These are phyloP conservation scores for Antidorcas marsupialis DNA, from an alignment of 2,113 vertebrate genomes.

Conservation along the genomic window DNA sequence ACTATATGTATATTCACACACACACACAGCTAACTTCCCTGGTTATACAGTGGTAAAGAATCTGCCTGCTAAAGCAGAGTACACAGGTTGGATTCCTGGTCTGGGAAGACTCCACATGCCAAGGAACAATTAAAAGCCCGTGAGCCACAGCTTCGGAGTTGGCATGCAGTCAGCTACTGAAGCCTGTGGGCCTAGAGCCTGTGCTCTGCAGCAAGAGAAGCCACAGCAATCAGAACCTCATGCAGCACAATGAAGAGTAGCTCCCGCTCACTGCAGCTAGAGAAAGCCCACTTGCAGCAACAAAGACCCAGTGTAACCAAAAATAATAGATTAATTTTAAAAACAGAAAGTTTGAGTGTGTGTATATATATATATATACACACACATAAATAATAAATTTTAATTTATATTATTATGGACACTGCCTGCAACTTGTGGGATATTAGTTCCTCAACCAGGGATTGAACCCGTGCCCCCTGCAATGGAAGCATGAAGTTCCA, in stretches of 20 bases:
- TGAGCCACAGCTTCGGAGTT: background rate
- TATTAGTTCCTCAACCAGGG: background rate
- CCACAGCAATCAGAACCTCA: background rate
- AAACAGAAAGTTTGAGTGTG: background rate
- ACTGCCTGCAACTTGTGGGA: background rate
- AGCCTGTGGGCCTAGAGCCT: background rate
- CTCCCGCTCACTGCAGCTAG: background rate
- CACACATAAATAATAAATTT: background rate
- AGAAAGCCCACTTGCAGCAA: background rate
- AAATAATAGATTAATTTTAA: background rate
- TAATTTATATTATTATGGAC: background rate
- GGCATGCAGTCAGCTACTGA: background rate
- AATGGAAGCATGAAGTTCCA: background rate
- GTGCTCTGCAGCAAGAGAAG: background rate
- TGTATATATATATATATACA: rapidly evolving
- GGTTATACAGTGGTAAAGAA: background rate
- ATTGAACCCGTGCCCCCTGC: background rate
- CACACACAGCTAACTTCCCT: background rate
- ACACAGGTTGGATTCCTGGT: background rate
- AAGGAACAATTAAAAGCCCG: background rate
- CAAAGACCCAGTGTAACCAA: background rate
- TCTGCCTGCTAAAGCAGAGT: background rate
- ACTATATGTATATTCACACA: background rate
- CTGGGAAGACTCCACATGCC: background rate
- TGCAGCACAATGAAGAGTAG: background rate